Evolutionary conservation across 2,888 invertebrate species (phyloP), one percentile per base, ranked within the genome.

Genomic region (Tetanocera ferruginea): DNA sequence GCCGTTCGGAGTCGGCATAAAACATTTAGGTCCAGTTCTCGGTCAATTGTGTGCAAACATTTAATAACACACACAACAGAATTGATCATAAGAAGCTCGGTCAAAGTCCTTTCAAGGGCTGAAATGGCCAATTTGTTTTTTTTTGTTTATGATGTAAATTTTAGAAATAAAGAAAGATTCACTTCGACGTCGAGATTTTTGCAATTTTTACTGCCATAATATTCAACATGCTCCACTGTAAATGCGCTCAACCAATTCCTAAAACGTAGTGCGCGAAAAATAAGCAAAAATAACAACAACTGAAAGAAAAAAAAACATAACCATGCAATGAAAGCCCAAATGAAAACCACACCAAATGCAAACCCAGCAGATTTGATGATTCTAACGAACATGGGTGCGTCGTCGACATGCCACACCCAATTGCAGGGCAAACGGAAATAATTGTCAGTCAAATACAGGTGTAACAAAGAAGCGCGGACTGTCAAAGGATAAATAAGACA

Each of bases 331-430:
- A 19, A 60, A 60, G 66, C 57, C 23, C 9, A 14, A 43, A 67
- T 19, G 11, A 67, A 37, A 67, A 43, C 57, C 11, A 60, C 25
- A 60, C 11, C 57, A 60, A 25, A 23, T 11, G 28, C 19, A 60
- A 19, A 60, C n/a, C 66, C 17, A 60, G 28, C 73, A 19, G 57
- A 73, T n/a, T 37, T 31, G 43, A 23, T 43, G 43, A 51, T 51
- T 19, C 55, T 28, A 55, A 52, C 25, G n/a, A 17, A 0, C 51
- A 66, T 34, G 66, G 74, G 74, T 17, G 74, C 52, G 74, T 11
- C 66, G 43, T n/a, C 19, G 19, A 31, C 31, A 51, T 34, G 64
- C 57, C 77, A 72, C 77, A 77, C 77, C 77, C 72, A 69, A 25
- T 17, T 67, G 49, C 19, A 43, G 51, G 70, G 34, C 37, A 70